phyloP scores from a whole-genome alignment of 2,888 invertebrate genomes.

The Cynaeus angustus region DNA sequence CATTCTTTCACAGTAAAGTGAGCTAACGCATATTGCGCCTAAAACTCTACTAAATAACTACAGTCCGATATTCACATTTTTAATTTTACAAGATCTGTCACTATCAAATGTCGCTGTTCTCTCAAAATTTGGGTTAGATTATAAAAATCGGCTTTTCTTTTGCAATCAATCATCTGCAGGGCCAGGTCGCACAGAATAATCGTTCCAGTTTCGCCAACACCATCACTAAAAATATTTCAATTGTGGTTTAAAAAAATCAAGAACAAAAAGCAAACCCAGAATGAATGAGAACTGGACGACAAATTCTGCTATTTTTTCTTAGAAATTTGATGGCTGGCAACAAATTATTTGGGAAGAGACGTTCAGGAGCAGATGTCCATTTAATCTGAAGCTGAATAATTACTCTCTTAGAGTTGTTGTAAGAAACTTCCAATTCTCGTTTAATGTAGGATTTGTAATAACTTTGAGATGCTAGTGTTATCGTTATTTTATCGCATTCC shows the following conservation, averaged over 20 bases:
- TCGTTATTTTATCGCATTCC: background rate
- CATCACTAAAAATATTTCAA: conserved; percentile 14
- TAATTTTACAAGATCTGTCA: no score
- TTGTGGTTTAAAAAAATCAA: background rate
- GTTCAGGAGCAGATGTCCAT: background rate
- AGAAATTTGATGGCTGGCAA: background rate
- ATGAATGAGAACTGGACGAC: conserved; percentile 3
- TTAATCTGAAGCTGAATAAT: background rate
- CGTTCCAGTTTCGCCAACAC: conserved; percentile 1
- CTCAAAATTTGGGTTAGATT: conserved; percentile 2
- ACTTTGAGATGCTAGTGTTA: background rate
- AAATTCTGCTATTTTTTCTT: no score
- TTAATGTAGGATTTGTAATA: background rate
- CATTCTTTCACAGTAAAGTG: no score
- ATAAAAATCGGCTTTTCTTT: conserved; percentile 7
- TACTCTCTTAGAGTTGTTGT: background rate
- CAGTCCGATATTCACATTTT: no score
- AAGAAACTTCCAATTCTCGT: conserved; percentile 1
- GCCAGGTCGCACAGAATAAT: conserved; percentile 24
- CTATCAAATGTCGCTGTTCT: conserved; percentile 7
- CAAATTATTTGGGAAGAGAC: conserved; percentile 5
- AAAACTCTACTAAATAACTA: no score
- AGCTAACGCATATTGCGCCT: no score
- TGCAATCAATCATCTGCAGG: background rate
- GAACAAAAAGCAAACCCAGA: conserved; percentile 13